phyloP scores from a whole-genome alignment of 2,888 invertebrate species.

The Aromia moschata region DNA sequence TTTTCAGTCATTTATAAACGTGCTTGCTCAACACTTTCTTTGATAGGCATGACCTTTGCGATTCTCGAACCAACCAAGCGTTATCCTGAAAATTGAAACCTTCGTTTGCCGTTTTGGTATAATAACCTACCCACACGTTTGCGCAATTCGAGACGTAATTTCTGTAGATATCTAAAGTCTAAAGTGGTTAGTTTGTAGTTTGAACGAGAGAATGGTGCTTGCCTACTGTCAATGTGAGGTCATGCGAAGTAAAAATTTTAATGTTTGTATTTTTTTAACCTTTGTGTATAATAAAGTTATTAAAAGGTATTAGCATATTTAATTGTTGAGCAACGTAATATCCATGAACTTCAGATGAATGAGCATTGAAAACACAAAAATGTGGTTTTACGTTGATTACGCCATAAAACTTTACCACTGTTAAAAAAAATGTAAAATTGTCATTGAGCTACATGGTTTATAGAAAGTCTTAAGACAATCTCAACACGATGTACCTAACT shows the following conservation, averaged over 20 bases:
- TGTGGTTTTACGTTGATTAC: too few species aligned
- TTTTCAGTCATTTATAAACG: too few species aligned
- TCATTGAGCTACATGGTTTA: too few species aligned
- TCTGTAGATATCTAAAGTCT: too few species aligned
- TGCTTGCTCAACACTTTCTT: too few species aligned
- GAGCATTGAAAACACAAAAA: too few species aligned
- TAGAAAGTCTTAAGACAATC: too few species aligned
- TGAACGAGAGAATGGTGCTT: conserved; percentile 10
- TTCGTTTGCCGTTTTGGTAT: conserved; percentile 1
- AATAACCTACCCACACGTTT: not conserved
- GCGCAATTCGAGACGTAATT: conserved; percentile 5
- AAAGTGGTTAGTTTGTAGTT: conserved; percentile 12
- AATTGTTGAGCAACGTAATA: not conserved
- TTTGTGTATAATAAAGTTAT: not conserved
- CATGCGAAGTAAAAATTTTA: conserved; percentile 15
- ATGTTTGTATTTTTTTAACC: conserved; percentile 13
- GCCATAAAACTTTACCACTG: too few species aligned
- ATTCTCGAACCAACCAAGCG: too few species aligned
- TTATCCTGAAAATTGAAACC: conserved; percentile 1
- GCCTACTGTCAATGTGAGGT: conserved; percentile 14
- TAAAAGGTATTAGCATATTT: not conserved
- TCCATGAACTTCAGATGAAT: not conserved
- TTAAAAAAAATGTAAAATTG: too few species aligned
- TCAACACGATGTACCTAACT: too few species aligned
- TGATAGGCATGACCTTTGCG: too few species aligned